Percentiles rank a stretch among this genome's conserved stretches.
phyloP scores from a whole-genome alignment of 2,888 invertebrate species.

The Amphipyra berbera region DNA sequence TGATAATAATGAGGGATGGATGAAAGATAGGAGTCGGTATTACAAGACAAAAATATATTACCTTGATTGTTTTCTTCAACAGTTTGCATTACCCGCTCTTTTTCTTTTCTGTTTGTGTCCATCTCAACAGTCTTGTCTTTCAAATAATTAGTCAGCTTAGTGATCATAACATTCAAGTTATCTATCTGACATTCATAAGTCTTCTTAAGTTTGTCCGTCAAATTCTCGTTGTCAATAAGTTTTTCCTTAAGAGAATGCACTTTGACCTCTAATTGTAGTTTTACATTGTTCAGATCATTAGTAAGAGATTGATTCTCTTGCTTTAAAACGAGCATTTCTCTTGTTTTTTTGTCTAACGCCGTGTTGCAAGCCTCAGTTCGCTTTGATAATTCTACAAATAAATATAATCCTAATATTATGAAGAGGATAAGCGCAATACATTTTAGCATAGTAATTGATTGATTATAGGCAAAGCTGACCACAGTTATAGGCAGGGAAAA shows the following conservation, averaged over 20 bases:
- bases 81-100: conserved; percentile 65
- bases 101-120: conserved; percentile 70
- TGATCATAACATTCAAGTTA: conserved; percentile 76
- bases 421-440: conserved; percentile 1
- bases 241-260: conserved; percentile 78
- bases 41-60: conserved; percentile 40
- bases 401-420: conserved; percentile 30
- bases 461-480: conserved; percentile 10
- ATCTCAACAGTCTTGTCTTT: conserved; percentile 76
- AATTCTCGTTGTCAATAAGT: conserved; percentile 73
- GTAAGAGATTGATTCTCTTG: conserved; percentile 71
- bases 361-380: conserved; percentile 62
- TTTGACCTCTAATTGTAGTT: conserved; percentile 75
- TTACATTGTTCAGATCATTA: conserved; percentile 72
- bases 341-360: conserved; percentile 63
- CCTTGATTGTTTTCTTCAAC: conserved; percentile 69
- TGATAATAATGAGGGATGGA: too few species aligned
- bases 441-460: conserved; percentile 12
- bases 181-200: conserved; percentile 78
- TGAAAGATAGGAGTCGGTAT: too few species aligned
- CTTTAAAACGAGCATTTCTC: conserved; percentile 68
- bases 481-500: conserved; percentile 8
- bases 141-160: conserved; percentile 73
- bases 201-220: conserved; percentile 76
- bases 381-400: conserved; percentile 70